These are phyloP conservation scores for Arizona elegans DNA, from an alignment of 2,113 vertebrate species.

Conservation along the genomic window DNA sequence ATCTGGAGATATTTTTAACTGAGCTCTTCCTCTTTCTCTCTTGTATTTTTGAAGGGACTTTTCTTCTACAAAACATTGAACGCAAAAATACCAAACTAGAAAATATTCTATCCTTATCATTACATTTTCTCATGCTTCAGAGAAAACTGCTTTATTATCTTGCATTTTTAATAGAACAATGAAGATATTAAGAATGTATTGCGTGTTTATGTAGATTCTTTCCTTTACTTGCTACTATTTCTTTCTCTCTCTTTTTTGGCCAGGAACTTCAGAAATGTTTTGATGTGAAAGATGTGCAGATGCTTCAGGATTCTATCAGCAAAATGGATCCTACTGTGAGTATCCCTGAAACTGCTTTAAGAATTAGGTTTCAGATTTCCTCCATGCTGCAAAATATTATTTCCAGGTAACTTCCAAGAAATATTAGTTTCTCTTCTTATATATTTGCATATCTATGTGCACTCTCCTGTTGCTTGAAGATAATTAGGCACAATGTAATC, in stretches of 20 bases:
- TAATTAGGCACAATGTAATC: neutral
- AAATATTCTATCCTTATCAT: neutral
- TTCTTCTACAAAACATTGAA: neutral
- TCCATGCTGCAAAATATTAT: neutral
- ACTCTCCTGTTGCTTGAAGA: neutral
- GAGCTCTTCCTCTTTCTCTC: neutral
- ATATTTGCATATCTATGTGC: neutral
- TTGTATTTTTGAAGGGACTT: neutral
- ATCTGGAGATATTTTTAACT: neutral
- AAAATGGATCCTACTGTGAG: conserved; percentile 90
- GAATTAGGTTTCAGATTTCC: neutral
- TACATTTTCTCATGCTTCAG: neutral
- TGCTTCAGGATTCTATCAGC: conserved; percentile 89
- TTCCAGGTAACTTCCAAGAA: neutral
- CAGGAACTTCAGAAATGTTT: conserved; percentile 94
- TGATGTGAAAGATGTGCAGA: conserved; percentile 86
- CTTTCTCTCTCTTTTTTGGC: neutral
- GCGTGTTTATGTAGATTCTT: neutral
- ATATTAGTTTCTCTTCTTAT: neutral
- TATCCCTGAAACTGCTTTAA: neutral
- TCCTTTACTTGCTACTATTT: neutral
- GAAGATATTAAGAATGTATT: neutral
- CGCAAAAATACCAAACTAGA: neutral
- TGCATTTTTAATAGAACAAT: neutral
- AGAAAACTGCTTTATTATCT: too few relatives aligned